phyloP scores from a whole-genome alignment of 2,888 invertebrate species.

The Xestia c-nigrum region DNA sequence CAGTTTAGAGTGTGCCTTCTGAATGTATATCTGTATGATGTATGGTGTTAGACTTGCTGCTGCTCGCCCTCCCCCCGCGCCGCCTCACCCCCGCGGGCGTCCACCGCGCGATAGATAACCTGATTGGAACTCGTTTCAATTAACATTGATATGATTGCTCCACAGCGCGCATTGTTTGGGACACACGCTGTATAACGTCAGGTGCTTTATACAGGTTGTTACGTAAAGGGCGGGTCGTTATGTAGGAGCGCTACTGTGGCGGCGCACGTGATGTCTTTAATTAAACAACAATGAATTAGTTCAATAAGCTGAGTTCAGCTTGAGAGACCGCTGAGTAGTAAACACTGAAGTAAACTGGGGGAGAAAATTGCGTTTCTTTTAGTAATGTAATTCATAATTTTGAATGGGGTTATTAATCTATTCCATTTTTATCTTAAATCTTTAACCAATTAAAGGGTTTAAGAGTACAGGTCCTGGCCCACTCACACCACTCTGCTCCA shows the following conservation, averaged over 20 bases:
- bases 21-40: background rate
- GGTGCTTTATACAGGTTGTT: slow-evolving; percentile 28
- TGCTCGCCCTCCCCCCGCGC: background rate
- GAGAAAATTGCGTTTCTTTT: background rate
- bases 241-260: slow-evolving; percentile 11
- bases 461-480: background rate
- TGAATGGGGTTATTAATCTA: too few species aligned
- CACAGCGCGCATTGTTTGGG: slow-evolving; percentile 38
- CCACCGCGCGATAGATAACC: slow-evolving; percentile 38
- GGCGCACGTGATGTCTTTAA: background rate
- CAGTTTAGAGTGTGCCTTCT: slow-evolving; percentile 23
- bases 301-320: background rate
- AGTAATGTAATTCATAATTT: background rate
- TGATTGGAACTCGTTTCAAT: slow-evolving; percentile 58
- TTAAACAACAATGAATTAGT: slow-evolving; percentile 3
- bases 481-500: too few species aligned
- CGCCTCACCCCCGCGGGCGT: slow-evolving; percentile 9
- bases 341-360: background rate
- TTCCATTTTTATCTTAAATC: background rate
- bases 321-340: background rate
- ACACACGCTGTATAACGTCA: slow-evolving; percentile 12
- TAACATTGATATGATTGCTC: slow-evolving; percentile 54
- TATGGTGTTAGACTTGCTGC: background rate
- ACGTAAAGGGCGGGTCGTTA: slow-evolving; percentile 22
- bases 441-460: background rate